Conservation (phyloP, 2,113 vertebrate species). For the Corvus cornix region DNA sequence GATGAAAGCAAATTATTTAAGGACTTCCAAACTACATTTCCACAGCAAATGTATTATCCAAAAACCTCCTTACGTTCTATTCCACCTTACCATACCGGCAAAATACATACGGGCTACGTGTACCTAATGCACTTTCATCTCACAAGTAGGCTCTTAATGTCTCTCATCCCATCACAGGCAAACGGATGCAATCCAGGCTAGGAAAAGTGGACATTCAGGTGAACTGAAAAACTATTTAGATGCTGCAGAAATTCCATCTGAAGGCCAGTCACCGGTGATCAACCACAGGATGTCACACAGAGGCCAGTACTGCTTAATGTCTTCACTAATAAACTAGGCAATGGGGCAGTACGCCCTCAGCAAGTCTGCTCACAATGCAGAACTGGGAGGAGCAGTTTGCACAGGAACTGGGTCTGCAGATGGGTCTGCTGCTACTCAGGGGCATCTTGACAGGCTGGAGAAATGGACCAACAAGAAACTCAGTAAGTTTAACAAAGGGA, state of each 20-base stretch:
- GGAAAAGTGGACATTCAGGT: neutral
- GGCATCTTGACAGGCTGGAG: neutral
- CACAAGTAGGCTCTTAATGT: neutral
- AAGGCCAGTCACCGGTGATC: neutral
- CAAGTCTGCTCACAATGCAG: neutral
- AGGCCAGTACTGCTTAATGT: neutral
- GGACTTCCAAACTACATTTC: neutral
- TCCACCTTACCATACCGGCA: neutral
- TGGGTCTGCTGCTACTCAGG: neutral
- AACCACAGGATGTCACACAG: neutral
- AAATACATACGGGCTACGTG: neutral
- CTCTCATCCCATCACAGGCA: neutral
- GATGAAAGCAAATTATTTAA: conserved; percentile 1
- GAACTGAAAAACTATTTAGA: neutral
- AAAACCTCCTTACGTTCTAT: neutral
- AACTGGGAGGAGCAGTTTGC: neutral
- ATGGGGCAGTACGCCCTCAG: neutral
- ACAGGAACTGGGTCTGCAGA: neutral
- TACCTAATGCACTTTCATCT: neutral
- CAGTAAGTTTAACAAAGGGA: neutral
- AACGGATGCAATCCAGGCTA: neutral
- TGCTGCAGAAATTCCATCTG: neutral
- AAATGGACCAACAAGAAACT: neutral
- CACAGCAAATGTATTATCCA: neutral
- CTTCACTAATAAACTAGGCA: neutral